Evolutionary conservation across 2,888 invertebrate species (phyloP).

Genomic region (Caenorhabditis drosophilae): DNA sequence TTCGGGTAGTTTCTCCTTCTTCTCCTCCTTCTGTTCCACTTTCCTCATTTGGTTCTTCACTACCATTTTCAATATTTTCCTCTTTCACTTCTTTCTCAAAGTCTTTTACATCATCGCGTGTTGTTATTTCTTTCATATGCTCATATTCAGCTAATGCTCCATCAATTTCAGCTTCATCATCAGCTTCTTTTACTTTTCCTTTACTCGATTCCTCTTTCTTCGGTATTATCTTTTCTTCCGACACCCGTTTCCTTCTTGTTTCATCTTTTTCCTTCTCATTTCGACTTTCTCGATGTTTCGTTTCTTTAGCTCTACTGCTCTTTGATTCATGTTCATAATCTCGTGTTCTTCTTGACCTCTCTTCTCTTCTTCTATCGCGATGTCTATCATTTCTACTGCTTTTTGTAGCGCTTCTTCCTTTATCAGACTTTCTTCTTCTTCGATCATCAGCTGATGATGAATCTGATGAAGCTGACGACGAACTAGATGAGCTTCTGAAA

Average conservation of each 20-base stretch:
- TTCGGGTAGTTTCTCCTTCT: background rate
- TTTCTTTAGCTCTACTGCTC: slow-evolving; percentile 1
- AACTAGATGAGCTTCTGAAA: slow-evolving; percentile 1
- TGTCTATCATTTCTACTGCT: slow-evolving; percentile 4
- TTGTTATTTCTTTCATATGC: background rate
- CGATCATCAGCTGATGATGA: background rate
- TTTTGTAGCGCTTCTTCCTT: background rate
- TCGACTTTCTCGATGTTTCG: slow-evolving; percentile 11
- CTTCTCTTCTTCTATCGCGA: slow-evolving; percentile 10
- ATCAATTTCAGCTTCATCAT: slow-evolving; percentile 24
- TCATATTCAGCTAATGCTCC: slow-evolving; percentile 6
- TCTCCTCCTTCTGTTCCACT: background rate
- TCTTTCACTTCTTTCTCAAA: slow-evolving; percentile 1
- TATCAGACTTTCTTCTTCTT: slow-evolving; percentile 1
- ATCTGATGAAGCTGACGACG: background rate
- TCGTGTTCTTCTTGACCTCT: background rate
- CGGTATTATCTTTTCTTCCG: background rate
- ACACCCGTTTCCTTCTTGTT: slow-evolving; percentile 2
- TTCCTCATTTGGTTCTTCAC: slow-evolving; percentile 1
- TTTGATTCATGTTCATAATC: no score
- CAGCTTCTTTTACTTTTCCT: slow-evolving; percentile 11
- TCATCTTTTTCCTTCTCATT: slow-evolving; percentile 32
- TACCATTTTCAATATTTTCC: slow-evolving; percentile 4
- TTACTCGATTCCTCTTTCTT: background rate
- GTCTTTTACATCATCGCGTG: background rate